A percentile compares a stretch with the other conserved stretches of the same genome.
These are phyloP conservation scores for Agrotis puta DNA, from an alignment of 2,888 invertebrate genomes.

Conservation along the genomic window DNA sequence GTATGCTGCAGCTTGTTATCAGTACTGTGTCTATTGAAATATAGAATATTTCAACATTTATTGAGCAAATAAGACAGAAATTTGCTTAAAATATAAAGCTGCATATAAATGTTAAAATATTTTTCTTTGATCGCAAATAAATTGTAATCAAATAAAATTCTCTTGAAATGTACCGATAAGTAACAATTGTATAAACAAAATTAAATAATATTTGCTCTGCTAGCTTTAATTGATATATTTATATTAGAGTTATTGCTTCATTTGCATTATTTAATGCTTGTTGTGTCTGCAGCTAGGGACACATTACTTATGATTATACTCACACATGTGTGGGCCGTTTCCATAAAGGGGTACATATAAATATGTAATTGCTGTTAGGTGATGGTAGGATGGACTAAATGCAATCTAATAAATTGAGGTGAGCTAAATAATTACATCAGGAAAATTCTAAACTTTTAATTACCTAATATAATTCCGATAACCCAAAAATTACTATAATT, in stretches of 20 bases:
- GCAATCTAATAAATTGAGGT: not conserved
- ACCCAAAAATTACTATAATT: not conserved
- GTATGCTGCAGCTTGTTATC: conserved; percentile 32
- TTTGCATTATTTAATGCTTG: not conserved
- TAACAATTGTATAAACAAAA: not conserved
- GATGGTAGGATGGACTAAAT: not conserved
- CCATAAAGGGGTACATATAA: not conserved
- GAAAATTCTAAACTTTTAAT: not conserved
- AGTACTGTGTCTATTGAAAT: conserved; percentile 13
- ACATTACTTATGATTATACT: not conserved
- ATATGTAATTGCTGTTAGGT: conserved; percentile 8
- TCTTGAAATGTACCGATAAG: conserved; percentile 2
- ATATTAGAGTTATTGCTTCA: not conserved
- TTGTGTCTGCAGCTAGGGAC: conserved; percentile 2
- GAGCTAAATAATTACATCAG: not conserved
- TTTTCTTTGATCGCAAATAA: not conserved
- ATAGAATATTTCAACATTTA: conserved; percentile 5
- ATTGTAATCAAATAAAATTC: not conserved
- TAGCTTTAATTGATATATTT: conserved; percentile 5
- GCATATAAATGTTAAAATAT: not conserved
- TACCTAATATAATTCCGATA: not conserved
- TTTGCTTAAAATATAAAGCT: conserved; percentile 1
- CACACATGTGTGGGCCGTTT: not conserved
- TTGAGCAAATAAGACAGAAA: not conserved
- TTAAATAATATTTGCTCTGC: not conserved